These are phyloP conservation scores for Micoletzkya japonica DNA, from an alignment of 2,888 invertebrate genomes.

Conservation along the genomic window DNA sequence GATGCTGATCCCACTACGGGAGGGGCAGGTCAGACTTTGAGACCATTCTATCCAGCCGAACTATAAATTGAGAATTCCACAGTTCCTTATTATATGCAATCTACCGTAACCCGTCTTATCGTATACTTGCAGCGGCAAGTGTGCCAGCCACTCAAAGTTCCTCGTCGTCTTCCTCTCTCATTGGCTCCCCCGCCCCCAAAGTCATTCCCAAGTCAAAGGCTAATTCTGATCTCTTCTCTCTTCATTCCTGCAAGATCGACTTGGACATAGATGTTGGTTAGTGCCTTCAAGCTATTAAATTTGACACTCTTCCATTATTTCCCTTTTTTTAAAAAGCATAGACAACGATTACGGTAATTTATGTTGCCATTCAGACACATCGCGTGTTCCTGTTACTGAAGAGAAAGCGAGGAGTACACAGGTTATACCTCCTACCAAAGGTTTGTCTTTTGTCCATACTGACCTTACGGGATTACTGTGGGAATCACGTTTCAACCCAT, in stretches of 20 bases:
- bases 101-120: neutral
- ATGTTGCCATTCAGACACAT: neutral
- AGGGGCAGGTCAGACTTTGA: neutral
- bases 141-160: neutral
- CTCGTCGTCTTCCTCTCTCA: neutral
- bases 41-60: neutral
- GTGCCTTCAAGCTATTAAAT: no score
- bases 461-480: no score
- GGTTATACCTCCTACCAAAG: no score
- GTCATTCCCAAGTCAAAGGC: no score
- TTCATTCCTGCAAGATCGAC: constrained; percentile 9
- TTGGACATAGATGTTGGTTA: constrained; percentile 19
- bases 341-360: no score
- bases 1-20: constrained; percentile 14
- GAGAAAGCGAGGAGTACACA: no score
- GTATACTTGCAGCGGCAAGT: neutral
- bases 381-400: constrained; percentile 2
- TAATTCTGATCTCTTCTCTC: constrained; percentile 25
- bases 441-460: no score
- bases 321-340: neutral
- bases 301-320: neutral
- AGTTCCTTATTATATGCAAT: no score
- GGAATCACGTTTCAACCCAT: no score
- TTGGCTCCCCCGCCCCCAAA: no score
- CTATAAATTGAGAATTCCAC: neutral